Evolutionary conservation across 2,797 vertebrate species (phyloP).

Genomic region (Anabas testudineus): DNA sequence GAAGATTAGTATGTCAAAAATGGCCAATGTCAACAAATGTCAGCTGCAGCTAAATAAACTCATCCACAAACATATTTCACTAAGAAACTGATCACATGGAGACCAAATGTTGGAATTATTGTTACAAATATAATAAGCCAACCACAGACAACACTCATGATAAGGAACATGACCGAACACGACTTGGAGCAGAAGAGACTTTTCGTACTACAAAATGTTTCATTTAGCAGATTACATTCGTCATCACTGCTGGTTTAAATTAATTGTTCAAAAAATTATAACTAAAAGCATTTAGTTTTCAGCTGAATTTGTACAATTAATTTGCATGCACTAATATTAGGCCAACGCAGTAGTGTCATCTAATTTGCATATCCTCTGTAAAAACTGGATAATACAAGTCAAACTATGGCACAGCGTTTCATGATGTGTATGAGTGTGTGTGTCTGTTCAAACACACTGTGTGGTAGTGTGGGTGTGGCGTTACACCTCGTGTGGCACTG

Average conservation of each 20-base stretch:
- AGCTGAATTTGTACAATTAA: slow-evolving; percentile 51
- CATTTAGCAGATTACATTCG: slow-evolving; percentile 39
- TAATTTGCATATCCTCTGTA: slow-evolving; percentile 74
- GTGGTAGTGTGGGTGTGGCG: slow-evolving; percentile 86
- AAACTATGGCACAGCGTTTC: slow-evolving; percentile 76
- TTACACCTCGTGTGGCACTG: slow-evolving; percentile 89
- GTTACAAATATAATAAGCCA: neutral
- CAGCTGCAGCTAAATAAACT: slow-evolving; percentile 10
- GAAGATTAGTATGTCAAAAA: neutral
- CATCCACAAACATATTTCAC: neutral
- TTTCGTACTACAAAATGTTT: slow-evolving; percentile 25
- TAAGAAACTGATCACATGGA: neutral
- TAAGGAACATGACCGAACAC: neutral
- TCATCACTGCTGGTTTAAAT: slow-evolving; percentile 15
- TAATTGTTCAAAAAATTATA: slow-evolving; percentile 29
- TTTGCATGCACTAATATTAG: slow-evolving; percentile 64
- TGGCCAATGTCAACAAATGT: neutral
- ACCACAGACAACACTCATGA: neutral
- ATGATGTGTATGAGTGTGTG: slow-evolving; percentile 61
- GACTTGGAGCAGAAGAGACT: neutral
- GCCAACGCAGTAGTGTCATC: slow-evolving; percentile 47
- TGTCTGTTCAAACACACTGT: slow-evolving; percentile 84
- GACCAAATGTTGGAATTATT: slow-evolving; percentile 11
- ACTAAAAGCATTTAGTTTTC: slow-evolving; percentile 29
- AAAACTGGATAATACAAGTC: slow-evolving; percentile 79